Evolutionary conservation across 2,888 invertebrate genomes (phyloP).

Genomic region (Plebejus anna): DNA sequence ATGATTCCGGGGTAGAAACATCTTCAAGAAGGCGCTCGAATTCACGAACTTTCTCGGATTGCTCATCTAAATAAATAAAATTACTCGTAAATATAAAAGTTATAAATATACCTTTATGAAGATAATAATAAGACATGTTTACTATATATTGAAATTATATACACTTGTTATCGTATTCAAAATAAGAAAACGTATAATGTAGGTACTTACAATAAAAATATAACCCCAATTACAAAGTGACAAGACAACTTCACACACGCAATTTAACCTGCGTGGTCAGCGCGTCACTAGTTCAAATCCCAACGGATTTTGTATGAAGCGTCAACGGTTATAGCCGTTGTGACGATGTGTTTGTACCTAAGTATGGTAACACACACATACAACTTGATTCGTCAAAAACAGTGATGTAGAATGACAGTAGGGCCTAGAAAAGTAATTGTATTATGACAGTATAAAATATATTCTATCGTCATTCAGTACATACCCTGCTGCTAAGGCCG

Average conservation of each 20-base stretch:
- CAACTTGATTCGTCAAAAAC: neutral
- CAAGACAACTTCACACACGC: neutral
- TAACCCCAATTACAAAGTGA: slow-evolving; percentile 1
- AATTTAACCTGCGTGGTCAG: too few relatives aligned
- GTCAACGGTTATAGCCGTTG: neutral
- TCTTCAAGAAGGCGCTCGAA: neutral
- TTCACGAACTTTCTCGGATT: neutral
- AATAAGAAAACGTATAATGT: neutral
- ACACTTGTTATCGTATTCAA: neutral
- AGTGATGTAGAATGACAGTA: neutral
- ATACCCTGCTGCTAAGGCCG: neutral
- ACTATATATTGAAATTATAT: neutral
- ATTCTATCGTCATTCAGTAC: neutral
- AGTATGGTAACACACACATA: neutral
- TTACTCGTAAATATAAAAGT: neutral
- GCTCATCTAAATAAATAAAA: neutral
- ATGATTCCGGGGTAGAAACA: too few relatives aligned
- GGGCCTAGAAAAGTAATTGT: neutral
- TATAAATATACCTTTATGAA: neutral
- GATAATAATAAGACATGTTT: neutral
- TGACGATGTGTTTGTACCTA: neutral
- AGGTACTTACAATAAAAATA: neutral
- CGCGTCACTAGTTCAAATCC: neutral
- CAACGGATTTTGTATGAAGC: neutral
- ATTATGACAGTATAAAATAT: neutral